Evolutionary conservation across 2,888 invertebrate genomes (phyloP), one percentile per base, ranked within the genome.

Genomic region (Galerucella nymphaeae): DNA sequence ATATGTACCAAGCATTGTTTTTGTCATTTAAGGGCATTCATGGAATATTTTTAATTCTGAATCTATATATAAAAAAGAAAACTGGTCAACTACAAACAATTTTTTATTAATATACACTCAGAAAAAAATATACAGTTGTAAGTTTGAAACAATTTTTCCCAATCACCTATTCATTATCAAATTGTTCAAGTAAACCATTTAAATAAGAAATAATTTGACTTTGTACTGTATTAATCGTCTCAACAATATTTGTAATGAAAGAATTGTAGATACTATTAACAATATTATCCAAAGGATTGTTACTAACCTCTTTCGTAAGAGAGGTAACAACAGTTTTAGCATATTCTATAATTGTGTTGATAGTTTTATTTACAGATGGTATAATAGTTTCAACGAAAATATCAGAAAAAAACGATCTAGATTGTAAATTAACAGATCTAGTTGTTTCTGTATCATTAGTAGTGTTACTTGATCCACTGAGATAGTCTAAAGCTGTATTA

Each of bases 201-300:
- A 67, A 59, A 48, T 23, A 30, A 59, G 30, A n/a, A 59, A 59
- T 67, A 8, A 67, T 13, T 48, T 48, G 48, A 48, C 11, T 42
- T 5, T 67, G 50, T 16, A 67, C n/a, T 16, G 13, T 11, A 30
- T 30, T 59, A 11, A 67, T 48, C 9, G 48, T 2, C 3, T 45
- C n/a, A 5, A 67, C 14, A 30, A 45, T 48, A n/a, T 2, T 42
- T 41, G 48, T n/a, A 48, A 67, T 50, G 9, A 23, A 2, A 11
- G 18, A 45, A 42, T 67, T 67, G 20, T 48, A 30, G 5, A 57
- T 30, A n/a, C 30, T 18, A 45, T 70, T 63, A 16, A 64, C 14
- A 63, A 64, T 57, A 23, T n/a, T 55, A 38, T 70, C 63, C 16
- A 70, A 41, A 2, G 57, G 57, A 57, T 63, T 70, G 18, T 41